Evolutionary conservation across 92 coral and sea anemone species (phyloP).

Genomic region (Umimayanthus kanabou): DNA sequence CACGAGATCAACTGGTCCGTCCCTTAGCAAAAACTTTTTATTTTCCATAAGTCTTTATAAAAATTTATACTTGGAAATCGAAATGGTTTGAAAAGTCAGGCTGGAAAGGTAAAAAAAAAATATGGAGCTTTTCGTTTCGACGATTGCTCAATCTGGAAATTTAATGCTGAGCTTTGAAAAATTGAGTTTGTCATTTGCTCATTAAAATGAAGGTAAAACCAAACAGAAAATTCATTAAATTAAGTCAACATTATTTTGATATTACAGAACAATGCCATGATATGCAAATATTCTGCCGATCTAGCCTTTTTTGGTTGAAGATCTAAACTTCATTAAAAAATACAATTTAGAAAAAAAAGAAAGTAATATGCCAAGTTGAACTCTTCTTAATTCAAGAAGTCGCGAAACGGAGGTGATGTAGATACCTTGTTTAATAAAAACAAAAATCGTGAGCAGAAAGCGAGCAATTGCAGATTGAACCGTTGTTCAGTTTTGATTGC

Average conservation of each 20-base stretch:
- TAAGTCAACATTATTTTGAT: not conserved
- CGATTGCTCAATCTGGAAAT: not conserved
- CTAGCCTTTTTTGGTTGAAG: not conserved
- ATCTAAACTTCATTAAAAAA: too few relatives aligned
- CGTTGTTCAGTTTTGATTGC: not conserved
- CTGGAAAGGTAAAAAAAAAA: too few relatives aligned
- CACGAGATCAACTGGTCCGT: too few relatives aligned
- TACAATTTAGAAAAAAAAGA: not conserved
- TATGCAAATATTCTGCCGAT: constrained; percentile 5
- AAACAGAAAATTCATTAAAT: not conserved
- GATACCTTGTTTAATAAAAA: not conserved
- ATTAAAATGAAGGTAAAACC: not conserved
- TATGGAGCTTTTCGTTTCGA: too few relatives aligned
- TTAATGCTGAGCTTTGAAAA: not conserved
- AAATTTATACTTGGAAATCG: too few relatives aligned
- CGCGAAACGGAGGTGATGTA: not conserved
- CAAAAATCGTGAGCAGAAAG: not conserved
- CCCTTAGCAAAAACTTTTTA: too few relatives aligned
- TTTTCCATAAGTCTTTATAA: too few relatives aligned
- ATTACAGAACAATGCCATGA: not conserved
- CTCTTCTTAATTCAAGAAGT: not conserved
- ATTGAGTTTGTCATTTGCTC: not conserved
- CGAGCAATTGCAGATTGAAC: not conserved
- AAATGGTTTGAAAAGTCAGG: too few relatives aligned
- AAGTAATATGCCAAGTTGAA: not conserved